Base-by-base conservation (phyloP, 2,797 vertebrate genomes). In the Myripristis murdjan region DNA sequence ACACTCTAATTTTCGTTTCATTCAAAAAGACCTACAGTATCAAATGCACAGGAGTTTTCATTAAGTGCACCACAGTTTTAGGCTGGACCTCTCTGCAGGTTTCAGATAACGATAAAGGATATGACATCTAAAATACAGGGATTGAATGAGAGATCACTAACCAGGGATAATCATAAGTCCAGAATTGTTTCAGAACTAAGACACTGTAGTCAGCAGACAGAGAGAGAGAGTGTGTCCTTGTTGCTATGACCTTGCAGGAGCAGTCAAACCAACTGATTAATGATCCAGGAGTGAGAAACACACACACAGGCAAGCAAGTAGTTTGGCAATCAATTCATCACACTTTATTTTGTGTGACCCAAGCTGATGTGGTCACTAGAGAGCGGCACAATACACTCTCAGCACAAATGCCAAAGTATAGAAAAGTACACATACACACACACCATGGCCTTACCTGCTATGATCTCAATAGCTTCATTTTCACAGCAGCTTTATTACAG, bases 281-380 rank as follows among this genome's bases (percentile, higher is more conserved):
- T 88, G 86, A 88, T 68, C 78, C 61, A 31, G 67, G 55, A 81
- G 77, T 51, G 35, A 79, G 77, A 90, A 85, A 90, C 78, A 82
- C 84, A 87, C 82, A 81, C 78, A 85, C 83, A 83, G 60, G 79
- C 78, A 75, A 73, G 67, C 85, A 81, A 80, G 83, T 87, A 77
- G 74, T 84, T 75, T 73, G 78, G 79, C 73, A 81, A 91, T 92
- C 88, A 85, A 90, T 90, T 92, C 81, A 84, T 91, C 90, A 90
- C 77, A 87, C 78, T 93, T 90, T 91, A 91, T 90, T 91, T 85
- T 68, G 79, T 76, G 79, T 82, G 85, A 91, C 76, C 85, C 82
- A 22, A 43, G 73, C 58, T 80, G 79, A 82, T 81, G 75, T 56
- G 65, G 77, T 54, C 66, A 59, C 71, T 54, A n/a, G 52, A 84